Conservation (phyloP, 2,797 vertebrate genomes). For the Avahi laniger region DNA sequence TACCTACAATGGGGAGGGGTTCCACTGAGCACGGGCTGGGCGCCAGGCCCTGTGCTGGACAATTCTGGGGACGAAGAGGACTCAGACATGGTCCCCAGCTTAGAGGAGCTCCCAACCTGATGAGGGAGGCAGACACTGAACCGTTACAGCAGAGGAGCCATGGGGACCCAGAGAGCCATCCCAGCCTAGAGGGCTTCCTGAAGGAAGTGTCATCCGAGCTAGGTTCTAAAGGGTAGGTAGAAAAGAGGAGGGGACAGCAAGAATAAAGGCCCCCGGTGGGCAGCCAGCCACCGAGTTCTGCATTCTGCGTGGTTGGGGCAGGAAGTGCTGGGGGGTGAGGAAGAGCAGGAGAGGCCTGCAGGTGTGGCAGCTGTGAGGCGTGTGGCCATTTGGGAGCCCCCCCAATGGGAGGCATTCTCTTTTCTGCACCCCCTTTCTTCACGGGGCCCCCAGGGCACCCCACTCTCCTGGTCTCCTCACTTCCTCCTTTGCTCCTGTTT, state of each 20-base stretch:
- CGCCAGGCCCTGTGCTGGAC: background rate
- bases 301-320: rapidly evolving
- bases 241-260: background rate
- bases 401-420: rapidly evolving
- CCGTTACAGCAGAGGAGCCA: background rate
- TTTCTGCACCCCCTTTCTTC: background rate
- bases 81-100: background rate
- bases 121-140: background rate
- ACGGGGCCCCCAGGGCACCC: background rate
- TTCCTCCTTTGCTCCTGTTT: background rate
- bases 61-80: background rate
- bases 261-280: background rate
- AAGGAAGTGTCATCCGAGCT: background rate
- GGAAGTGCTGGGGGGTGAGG: background rate
- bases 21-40: background rate
- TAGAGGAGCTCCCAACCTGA: background rate
- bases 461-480: background rate
- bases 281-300: background rate
- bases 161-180: background rate
- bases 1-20: background rate
- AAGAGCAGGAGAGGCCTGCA: background rate
- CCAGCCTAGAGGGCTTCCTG: background rate
- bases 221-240: background rate
- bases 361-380: background rate
- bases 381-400: background rate